Evolutionary conservation across 2,113 vertebrate species (phyloP), one percentile per base, ranked within the genome.

Genomic region (Saguinus imperator): DNA sequence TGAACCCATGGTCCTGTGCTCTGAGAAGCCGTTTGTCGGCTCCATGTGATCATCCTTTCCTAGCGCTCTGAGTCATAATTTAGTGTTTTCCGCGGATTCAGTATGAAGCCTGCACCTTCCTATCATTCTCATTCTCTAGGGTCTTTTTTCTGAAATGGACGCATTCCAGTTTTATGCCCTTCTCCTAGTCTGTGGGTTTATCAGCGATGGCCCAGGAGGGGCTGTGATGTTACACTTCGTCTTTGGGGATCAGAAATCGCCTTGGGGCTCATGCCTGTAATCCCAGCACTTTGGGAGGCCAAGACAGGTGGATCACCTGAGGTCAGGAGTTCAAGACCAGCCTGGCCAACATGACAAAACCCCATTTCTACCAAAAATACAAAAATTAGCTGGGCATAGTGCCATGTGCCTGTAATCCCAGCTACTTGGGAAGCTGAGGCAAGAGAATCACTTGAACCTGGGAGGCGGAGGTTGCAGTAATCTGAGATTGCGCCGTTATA

Each of bases 401-500:
- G 61, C 11, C 5, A 0, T 13, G 61, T 64, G 5, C 61, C 12
- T 64, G 5, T 64, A 64, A 64, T 64, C 27, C 12, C 61, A 64
- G 61, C 61, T 64, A 64, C 61, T 64, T 1, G 0, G 61, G 61
- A 64, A 27, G 61, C 61, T 29, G 61, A 64, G 61, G 61, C 61
- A 64, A 27, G 61, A 64, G 61, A 64, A 64, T 64, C 61, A 29
- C 27, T 32, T 64, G 27, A 64, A 64, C 61, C 61, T 1, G 25
- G 61, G 61, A 64, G 61, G 61, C 5, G 6, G 27, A 64, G 61
- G 61, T 32, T 64, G 61, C 61, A 64, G 61, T 64, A 2, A 64
- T 0, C 61, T 6, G 5, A 14, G 61, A 64, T 6, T 13, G 12
- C 0, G 5, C 27, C 61, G 14, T 13, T 14, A 6, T 13, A 64